Evolutionary conservation across 2,113 vertebrate genomes (phyloP).

Genomic region (Chaetops frenatus): DNA sequence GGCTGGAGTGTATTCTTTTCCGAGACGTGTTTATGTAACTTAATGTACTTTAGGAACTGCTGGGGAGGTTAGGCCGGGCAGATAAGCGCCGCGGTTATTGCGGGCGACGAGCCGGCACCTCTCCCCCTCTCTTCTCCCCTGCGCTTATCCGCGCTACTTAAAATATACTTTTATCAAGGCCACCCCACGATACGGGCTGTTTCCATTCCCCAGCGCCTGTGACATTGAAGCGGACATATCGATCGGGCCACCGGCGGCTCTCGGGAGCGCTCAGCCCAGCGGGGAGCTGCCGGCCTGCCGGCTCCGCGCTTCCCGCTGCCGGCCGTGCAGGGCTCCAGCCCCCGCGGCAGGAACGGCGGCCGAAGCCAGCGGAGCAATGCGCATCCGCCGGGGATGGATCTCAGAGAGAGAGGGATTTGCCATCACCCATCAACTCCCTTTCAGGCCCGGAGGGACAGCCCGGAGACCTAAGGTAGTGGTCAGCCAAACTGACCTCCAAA

Average conservation of each 20-base stretch:
- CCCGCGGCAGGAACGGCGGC: neutral
- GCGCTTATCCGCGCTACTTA: conserved; percentile 48
- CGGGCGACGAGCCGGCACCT: conserved; percentile 53
- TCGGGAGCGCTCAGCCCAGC: neutral
- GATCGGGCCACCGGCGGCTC: neutral
- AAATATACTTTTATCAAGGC: conserved; percentile 68
- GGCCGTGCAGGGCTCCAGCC: neutral
- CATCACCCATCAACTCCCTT: neutral
- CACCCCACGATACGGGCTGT: conserved; percentile 52
- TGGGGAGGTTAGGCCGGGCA: conserved; percentile 46
- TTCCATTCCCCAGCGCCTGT: conserved; percentile 20
- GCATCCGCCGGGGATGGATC: neutral
- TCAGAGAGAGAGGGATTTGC: neutral
- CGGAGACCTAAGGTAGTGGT: neutral
- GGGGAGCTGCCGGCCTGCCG: neutral
- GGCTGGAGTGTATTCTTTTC: conserved; percentile 51
- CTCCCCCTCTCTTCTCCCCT: neutral
- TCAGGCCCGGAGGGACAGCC: neutral
- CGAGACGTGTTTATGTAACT: conserved; percentile 69
- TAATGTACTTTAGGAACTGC: conserved; percentile 63
- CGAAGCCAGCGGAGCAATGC: neutral
- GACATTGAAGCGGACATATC: conserved; percentile 6
- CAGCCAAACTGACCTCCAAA: neutral
- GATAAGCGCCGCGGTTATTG: conserved; percentile 66
- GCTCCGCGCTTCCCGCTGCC: neutral